Percentiles rank a stretch among this genome's conserved stretches.
Conservation (phyloP, 2,888 invertebrate genomes). For the Crematogaster levior region DNA sequence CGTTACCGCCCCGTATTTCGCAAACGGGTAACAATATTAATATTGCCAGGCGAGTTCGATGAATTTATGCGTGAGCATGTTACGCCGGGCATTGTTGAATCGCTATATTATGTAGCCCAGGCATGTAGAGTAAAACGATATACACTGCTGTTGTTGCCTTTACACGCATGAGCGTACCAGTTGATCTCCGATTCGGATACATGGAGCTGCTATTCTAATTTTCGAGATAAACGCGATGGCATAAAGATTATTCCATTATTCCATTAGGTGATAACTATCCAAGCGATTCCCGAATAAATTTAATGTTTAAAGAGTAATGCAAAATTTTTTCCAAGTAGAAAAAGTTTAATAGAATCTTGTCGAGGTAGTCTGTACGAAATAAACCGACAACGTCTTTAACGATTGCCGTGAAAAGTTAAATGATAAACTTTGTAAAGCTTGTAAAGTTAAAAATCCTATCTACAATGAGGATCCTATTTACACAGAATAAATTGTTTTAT, state of each 20-base stretch:
- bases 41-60: slow-evolving; percentile 61
- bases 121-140: slow-evolving; percentile 31
- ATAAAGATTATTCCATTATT: slow-evolving; percentile 12
- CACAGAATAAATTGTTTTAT: slow-evolving; percentile 6
- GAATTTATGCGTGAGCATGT: slow-evolving; percentile 67
- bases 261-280: slow-evolving; percentile 11
- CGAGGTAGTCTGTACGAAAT: not conserved
- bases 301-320: slow-evolving; percentile 11
- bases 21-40: slow-evolving; percentile 76
- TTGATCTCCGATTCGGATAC: slow-evolving; percentile 35
- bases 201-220: slow-evolving; percentile 49
- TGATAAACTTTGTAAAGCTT: not conserved
- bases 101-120: slow-evolving; percentile 40
- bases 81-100: slow-evolving; percentile 51
- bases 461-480: too few relatives aligned
- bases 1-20: slow-evolving; percentile 67
- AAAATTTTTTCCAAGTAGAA: not conserved
- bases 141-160: slow-evolving; percentile 15
- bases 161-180: slow-evolving; percentile 25
- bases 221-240: slow-evolving; percentile 32
- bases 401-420: not conserved
- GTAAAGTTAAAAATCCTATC: not conserved
- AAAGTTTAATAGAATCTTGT: slow-evolving; percentile 7
- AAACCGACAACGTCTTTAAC: not conserved
- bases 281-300: not conserved